Evolutionary conservation across 1,140 invertebrate species (phyloP), one percentile per base, ranked within the genome.

Genomic region (Galleria mellonella): DNA sequence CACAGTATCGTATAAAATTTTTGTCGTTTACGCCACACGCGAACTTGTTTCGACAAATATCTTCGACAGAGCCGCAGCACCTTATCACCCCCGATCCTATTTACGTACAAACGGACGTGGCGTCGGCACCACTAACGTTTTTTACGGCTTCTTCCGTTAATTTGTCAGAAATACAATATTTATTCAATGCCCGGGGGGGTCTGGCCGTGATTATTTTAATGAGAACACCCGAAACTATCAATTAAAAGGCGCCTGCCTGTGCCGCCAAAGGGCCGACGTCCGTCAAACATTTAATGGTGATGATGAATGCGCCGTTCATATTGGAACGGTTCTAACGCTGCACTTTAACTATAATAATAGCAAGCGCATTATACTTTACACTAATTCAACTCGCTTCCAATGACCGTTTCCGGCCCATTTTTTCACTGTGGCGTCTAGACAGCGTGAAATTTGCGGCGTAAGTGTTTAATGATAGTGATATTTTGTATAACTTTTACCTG

Each of bases 101-200:
- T 62, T 55, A 40, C 42, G 59, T 45, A 23, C 47, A 27, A 28
- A 39, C 62, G 46, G 50, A 50, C 52, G 45, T 38, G 2, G 45
- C 42, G 52, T 45, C 54, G 47, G 47, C 47, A 47, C 51, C 46
- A 31, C 48, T 47, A 39, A 44, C 35, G 40, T 58, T 66, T 68
- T 67, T 69, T 65, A 56, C 49, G 29, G 52, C 43, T 53, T 58
- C 68, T 73, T 71, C 62, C 68, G 65, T 73, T 74, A 79, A 79
- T 79, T 81, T 77, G 72, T 73, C 70, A 70, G 64, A 51, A 72
- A 68, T 64, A 74, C 66, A 68, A 78, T 78, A 78, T 78, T 82
- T 71, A 81, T 70, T 51, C 54, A 63, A 48, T 51, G 57, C 60
- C 51, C n/a, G n/a, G 43, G 55, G 42, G 55, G 65, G 35, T 17